Evolutionary conservation across 2,113 vertebrate genomes (phyloP).

Genomic region (Lycaon pictus): DNA sequence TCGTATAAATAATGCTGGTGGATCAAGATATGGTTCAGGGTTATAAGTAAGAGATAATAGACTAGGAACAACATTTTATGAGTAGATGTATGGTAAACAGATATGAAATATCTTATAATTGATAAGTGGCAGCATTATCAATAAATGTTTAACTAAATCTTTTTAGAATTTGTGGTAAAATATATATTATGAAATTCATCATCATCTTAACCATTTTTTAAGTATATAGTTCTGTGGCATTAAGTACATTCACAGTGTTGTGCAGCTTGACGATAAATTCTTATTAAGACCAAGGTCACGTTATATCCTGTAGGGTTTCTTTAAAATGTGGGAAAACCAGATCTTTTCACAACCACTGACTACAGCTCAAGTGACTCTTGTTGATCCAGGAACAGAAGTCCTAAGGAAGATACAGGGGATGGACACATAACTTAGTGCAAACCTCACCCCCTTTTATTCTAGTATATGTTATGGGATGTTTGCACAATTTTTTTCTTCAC

Average conservation of each 20-base stretch:
- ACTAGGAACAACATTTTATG: neutral
- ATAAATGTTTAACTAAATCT: neutral
- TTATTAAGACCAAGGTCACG: neutral
- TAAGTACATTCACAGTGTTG: neutral
- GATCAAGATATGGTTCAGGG: neutral
- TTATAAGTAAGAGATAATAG: neutral
- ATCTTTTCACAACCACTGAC: neutral
- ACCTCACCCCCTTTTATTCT: neutral
- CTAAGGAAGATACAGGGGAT: neutral
- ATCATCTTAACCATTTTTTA: neutral
- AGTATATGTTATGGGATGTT: neutral
- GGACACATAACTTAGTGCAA: neutral
- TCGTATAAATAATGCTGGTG: conserved; percentile 41
- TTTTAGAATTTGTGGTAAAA: neutral
- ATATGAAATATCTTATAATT: neutral
- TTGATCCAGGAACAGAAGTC: neutral
- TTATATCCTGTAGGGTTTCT: neutral
- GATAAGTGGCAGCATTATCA: neutral
- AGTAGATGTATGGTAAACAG: neutral
- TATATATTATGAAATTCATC: neutral
- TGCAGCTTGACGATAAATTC: neutral
- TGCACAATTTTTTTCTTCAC: neutral
- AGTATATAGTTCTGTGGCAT: neutral
- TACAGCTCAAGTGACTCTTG: neutral
- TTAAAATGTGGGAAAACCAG: neutral